Evolutionary conservation across 1,140 invertebrate genomes (phyloP), one percentile per base, ranked within the genome.

Genomic region (Drosophila biarmipes): DNA sequence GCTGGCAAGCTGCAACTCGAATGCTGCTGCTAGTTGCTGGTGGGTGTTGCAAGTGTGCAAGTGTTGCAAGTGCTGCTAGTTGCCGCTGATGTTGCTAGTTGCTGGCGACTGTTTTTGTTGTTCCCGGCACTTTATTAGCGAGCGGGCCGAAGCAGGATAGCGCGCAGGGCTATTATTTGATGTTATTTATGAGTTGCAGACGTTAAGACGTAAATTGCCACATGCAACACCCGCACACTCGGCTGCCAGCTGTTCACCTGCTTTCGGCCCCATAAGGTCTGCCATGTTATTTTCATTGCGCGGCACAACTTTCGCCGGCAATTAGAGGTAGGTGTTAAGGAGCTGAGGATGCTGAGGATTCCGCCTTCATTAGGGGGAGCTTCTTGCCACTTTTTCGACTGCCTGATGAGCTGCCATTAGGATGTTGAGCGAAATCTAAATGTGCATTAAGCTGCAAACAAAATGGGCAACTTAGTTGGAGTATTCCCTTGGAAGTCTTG

Each of bases 141-240:
- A 53, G 42, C 37, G 1, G 37, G 38, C 61, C 29, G 27, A 14
- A 27, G 10, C 40, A 27, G 40, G 24, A 24, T 5, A 24, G 24
- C 35, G n/a, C 38, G 27, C 46, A 21, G 27, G 61, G 71, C 80
- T 63, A 79, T 79, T 76, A 85, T 79, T 84, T 73, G 59, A 76
- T 80, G 71, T 80, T 85, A 80, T 85, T 84, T 84, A 85, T 84
- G 80, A 69, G 61, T 55, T 42, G 55, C 69, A 84, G 80, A 78
- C 75, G 64, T 24, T 49, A 37, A 66, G 64, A 53, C 56, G 56
- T 24, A 56, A 58, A 73, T 62, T 61, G 24, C 52, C 55, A 46
- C 59, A 59, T 62, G 49, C 66, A 42, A 69, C 48, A 31, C 58
- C 35, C 27, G 34, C 55, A 21, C 40, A 19, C 11, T 37, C 3